Percentiles rank a stretch among this genome's conserved stretches.
These are phyloP conservation scores for Myotis lucifugus DNA, from an alignment of 2,113 vertebrate genomes.

Conservation along the genomic window DNA sequence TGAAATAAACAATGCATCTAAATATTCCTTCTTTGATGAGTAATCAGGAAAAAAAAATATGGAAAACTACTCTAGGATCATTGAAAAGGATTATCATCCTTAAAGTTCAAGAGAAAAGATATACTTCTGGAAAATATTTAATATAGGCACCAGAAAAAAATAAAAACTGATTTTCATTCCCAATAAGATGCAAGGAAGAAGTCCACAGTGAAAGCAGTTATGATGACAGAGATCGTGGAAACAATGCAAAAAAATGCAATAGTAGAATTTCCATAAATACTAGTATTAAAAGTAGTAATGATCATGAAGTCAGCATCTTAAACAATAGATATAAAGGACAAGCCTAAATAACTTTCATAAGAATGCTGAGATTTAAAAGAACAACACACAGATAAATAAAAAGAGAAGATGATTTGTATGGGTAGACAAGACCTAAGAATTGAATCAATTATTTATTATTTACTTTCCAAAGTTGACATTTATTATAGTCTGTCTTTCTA, in stretches of 20 bases:
- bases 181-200: conserved; percentile 20
- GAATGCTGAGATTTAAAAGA: background rate
- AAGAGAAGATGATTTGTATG: conserved; percentile 6
- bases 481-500: background rate
- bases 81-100: background rate
- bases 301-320: background rate
- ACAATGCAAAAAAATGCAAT: background rate
- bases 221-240: background rate
- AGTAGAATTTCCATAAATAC: conserved; percentile 1
- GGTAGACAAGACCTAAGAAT: background rate
- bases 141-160: conserved; percentile 21
- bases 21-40: conserved; percentile 12
- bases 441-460: conserved; percentile 20
- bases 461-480: background rate
- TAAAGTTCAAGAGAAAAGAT: conserved; percentile 10
- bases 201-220: background rate
- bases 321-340: background rate
- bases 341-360: conserved; percentile 2
- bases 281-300: background rate
- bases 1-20: background rate
- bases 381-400: background rate
- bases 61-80: conserved; percentile 9
- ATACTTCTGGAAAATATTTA: conserved; percentile 28
- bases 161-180: conserved; percentile 3
- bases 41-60: background rate